Evolutionary conservation across 2,113 vertebrate genomes (phyloP).

Genomic region (Lepus timidus): DNA sequence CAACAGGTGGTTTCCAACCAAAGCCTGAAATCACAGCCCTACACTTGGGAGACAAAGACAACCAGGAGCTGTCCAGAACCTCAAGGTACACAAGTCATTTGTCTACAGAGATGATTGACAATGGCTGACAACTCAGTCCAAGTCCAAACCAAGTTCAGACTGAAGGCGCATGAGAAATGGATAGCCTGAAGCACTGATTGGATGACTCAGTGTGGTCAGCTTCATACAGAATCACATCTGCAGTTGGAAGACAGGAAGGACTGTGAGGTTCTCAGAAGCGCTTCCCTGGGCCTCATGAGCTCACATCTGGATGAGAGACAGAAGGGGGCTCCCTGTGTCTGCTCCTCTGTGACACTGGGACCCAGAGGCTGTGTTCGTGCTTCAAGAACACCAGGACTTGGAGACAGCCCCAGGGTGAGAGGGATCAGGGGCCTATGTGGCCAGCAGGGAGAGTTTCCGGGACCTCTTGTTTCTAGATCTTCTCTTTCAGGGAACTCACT

Average conservation of each 20-base stretch:
- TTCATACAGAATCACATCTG: neutral
- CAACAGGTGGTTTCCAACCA: neutral
- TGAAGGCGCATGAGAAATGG: neutral
- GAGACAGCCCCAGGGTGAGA: neutral
- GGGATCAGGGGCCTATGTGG: neutral
- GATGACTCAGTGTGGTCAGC: neutral
- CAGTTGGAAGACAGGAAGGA: neutral
- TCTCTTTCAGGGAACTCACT: constrained; percentile 56
- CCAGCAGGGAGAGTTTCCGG: neutral
- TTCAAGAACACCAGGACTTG: neutral
- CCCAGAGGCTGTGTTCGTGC: neutral
- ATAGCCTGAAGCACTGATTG: neutral
- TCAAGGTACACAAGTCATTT: neutral
- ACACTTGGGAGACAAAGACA: neutral
- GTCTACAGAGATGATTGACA: neutral
- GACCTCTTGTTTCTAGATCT: neutral
- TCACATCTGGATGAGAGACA: neutral
- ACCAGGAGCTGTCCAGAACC: neutral
- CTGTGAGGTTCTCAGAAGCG: neutral
- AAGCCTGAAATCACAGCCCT: neutral
- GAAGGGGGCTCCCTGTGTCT: neutral
- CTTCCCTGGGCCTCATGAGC: neutral
- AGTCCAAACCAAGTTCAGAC: neutral
- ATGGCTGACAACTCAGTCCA: neutral
- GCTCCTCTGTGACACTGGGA: neutral